Evolutionary conservation across 2,113 vertebrate species (phyloP).

Genomic region (Hypanus sabinus): DNA sequence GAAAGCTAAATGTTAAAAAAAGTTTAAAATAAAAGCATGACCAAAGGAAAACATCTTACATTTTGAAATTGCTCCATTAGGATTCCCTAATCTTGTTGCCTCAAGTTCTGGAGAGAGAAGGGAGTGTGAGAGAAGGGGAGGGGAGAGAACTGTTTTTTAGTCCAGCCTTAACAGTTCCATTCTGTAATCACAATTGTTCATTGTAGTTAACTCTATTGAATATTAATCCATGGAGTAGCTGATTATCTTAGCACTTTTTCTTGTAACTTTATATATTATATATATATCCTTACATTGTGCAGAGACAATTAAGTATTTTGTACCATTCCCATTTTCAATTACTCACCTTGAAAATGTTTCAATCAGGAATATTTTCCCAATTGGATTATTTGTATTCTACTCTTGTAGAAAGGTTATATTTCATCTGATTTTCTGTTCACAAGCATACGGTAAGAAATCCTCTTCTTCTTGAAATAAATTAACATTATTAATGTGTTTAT

Average conservation of each 20-base stretch:
- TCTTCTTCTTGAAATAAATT: background rate
- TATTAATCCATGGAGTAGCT: background rate
- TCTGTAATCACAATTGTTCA: background rate
- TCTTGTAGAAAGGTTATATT: background rate
- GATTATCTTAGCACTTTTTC: background rate
- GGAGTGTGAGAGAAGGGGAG: too few species aligned
- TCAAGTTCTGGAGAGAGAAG: too few species aligned
- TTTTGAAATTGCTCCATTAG: background rate
- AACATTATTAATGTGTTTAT: background rate
- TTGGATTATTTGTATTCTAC: background rate
- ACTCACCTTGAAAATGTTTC: background rate
- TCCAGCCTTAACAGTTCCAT: background rate
- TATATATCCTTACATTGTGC: background rate
- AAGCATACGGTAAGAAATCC: background rate
- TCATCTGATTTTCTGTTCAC: background rate
- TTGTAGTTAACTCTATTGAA: background rate
- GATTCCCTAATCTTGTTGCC: background rate
- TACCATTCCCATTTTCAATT: background rate
- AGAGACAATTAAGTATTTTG: background rate
- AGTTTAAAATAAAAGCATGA: background rate
- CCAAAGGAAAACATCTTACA: background rate
- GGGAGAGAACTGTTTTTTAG: too few species aligned
- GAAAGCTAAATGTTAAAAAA: background rate
- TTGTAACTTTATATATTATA: background rate
- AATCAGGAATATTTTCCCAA: background rate